Percentiles rank a stretch among this genome's conserved stretches.
These are phyloP conservation scores for Drosophila vallismaia DNA, from an alignment of 2,888 invertebrate genomes.

Conservation along the genomic window DNA sequence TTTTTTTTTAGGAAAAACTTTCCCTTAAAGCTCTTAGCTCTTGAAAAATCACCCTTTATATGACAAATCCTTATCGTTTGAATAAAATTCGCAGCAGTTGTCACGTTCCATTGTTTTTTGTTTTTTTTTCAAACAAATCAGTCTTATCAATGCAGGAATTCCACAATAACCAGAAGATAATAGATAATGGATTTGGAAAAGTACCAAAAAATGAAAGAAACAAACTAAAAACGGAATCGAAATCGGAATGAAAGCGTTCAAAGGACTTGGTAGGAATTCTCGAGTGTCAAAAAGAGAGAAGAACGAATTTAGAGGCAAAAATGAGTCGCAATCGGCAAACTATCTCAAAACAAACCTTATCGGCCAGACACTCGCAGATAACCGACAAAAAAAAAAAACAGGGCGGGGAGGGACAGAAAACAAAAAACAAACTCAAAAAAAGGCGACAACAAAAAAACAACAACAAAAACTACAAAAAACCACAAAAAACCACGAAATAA, in stretches of 20 bases:
- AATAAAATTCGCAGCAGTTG: slow-evolving; percentile 4
- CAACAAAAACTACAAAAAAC: slow-evolving; percentile 35
- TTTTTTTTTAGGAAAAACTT: too few relatives aligned
- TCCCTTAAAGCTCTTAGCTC: too few relatives aligned
- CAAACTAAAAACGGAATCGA: neutral
- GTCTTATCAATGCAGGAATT: slow-evolving; percentile 5
- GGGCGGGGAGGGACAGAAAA: neutral
- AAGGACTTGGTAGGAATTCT: neutral
- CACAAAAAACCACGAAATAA: slow-evolving; percentile 45
- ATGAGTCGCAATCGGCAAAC: slow-evolving; percentile 31
- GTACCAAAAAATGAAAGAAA: neutral
- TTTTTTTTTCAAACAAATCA: slow-evolving; percentile 2
- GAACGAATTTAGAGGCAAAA: slow-evolving; percentile 4
- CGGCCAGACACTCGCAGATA: slow-evolving; percentile 42
- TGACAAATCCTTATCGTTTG: slow-evolving; percentile 6
- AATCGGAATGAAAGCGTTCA: neutral
- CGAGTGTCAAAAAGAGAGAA: neutral
- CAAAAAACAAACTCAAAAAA: slow-evolving; percentile 1
- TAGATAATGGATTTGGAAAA: neutral
- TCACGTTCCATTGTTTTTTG: slow-evolving; percentile 2
- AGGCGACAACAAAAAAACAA: slow-evolving; percentile 49
- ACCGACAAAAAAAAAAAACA: slow-evolving; percentile 13
- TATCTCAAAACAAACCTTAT: slow-evolving; percentile 38
- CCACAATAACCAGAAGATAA: neutral
- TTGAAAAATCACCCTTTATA: too few relatives aligned